A percentile compares a stretch with the other conserved stretches of the same genome.
Conservation (phyloP, 2,888 invertebrate species). For the Cerceris ruficornis region DNA sequence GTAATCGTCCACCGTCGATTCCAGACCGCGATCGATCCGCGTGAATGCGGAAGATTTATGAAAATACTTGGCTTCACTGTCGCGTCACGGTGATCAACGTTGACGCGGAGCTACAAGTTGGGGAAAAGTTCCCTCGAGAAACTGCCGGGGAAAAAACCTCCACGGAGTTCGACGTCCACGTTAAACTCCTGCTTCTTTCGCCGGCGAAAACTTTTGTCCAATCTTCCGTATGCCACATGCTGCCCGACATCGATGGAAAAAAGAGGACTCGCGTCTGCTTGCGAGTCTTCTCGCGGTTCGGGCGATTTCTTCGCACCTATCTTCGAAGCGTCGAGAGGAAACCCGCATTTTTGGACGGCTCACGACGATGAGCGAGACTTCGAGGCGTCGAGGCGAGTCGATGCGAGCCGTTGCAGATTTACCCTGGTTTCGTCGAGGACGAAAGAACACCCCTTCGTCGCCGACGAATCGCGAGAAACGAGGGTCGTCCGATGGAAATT, state of each 20-base stretch:
- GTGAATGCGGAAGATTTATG: slow-evolving; percentile 62
- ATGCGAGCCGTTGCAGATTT: no score
- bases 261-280: not conserved
- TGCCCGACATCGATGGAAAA: slow-evolving; percentile 46
- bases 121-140: slow-evolving; percentile 49
- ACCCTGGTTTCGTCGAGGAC: no score
- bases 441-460: no score
- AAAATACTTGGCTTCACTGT: slow-evolving; percentile 55
- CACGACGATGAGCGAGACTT: no score
- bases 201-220: slow-evolving; percentile 47
- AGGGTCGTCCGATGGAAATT: no score
- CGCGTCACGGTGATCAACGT: slow-evolving; percentile 47
- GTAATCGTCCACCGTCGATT: slow-evolving; percentile 48
- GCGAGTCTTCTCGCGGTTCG: not conserved
- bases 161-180: slow-evolving; percentile 62
- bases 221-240: slow-evolving; percentile 47
- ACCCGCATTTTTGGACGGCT: no score
- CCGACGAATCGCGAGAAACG: no score
- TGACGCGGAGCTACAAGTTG: slow-evolving; percentile 50
- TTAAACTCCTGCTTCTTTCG: slow-evolving; percentile 37
- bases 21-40: slow-evolving; percentile 49
- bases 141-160: slow-evolving; percentile 34
- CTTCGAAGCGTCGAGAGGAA: no score
- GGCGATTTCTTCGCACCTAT: not conserved
- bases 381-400: no score